Evolutionary conservation across 2,113 vertebrate species (phyloP).

Genomic region (Planiliza haematocheilus): DNA sequence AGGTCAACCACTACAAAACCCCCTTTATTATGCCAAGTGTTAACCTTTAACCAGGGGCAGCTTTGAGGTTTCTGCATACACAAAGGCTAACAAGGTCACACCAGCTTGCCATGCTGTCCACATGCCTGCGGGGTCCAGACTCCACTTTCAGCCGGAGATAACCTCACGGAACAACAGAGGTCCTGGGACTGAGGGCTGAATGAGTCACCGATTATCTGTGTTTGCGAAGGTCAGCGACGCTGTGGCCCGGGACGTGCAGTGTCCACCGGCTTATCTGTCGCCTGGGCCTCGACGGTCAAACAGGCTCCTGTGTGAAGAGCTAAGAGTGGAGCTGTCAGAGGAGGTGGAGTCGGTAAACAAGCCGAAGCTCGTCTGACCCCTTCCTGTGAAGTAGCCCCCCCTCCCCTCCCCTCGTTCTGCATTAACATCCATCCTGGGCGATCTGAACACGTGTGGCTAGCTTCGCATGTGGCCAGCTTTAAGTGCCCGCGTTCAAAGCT

Average conservation of each 20-base stretch:
- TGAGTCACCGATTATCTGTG: constrained; percentile 75
- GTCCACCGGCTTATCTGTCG: constrained; percentile 67
- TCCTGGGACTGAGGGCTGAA: constrained; percentile 53
- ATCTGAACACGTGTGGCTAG: too few relatives aligned
- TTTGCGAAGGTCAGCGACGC: constrained; percentile 64
- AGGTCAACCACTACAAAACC: constrained; percentile 63
- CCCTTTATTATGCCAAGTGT: constrained; percentile 53
- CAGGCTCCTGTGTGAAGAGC: constrained; percentile 47
- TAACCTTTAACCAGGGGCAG: constrained; percentile 75
- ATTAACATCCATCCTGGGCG: too few relatives aligned
- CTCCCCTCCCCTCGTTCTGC: too few relatives aligned
- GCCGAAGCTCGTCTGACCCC: neutral
- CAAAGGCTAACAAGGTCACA: constrained; percentile 71
- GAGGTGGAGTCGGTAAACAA: constrained; percentile 54
- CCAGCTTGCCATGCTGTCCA: constrained; percentile 42
- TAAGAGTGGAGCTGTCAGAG: constrained; percentile 45
- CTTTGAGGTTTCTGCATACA: constrained; percentile 60
- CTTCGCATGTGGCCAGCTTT: too few relatives aligned
- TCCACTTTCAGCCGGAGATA: constrained; percentile 70
- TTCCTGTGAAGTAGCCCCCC: constrained; percentile 7
- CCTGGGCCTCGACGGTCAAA: constrained; percentile 43
- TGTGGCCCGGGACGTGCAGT: constrained; percentile 31
- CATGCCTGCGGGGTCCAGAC: constrained; percentile 66
- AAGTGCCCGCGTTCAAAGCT: too few relatives aligned
- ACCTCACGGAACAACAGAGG: constrained; percentile 67